Conservation (phyloP, 1,140 invertebrate species). For the Hetaerina americana region DNA sequence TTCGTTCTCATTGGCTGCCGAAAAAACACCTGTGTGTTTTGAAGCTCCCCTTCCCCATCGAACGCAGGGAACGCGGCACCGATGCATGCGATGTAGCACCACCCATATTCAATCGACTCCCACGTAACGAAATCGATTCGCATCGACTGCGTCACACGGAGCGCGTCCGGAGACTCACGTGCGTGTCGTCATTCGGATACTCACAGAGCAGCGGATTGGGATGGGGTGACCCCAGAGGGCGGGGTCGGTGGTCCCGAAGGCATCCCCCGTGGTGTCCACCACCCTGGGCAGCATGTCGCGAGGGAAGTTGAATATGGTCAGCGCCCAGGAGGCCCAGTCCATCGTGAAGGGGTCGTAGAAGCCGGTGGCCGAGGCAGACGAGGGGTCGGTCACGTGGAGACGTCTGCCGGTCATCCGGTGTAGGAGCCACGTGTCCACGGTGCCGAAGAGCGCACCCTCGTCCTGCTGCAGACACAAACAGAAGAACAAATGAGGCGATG, state of each 20-base stretch:
- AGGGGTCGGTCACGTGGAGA: slow-evolving; percentile 71
- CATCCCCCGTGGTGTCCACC: slow-evolving; percentile 56
- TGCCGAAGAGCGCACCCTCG: slow-evolving; percentile 71
- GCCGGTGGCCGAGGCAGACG: slow-evolving; percentile 79
- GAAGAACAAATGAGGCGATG: too few species aligned
- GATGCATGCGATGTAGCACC: too few species aligned
- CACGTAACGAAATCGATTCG: too few species aligned
- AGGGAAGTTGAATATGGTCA: slow-evolving; percentile 57
- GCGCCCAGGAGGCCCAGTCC: slow-evolving; percentile 60
- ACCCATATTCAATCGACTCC: too few species aligned
- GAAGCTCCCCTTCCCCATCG: too few species aligned
- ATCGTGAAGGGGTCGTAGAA: slow-evolving; percentile 82
- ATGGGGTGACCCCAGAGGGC: slow-evolving; percentile 61
- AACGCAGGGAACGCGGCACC: too few species aligned
- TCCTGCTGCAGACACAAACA: too few species aligned
- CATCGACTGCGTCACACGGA: too few species aligned
- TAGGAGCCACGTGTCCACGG: slow-evolving; percentile 85
- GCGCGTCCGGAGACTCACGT: too few species aligned
- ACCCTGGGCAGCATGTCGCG: slow-evolving; percentile 62
- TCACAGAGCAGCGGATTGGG: slow-evolving; percentile 62
- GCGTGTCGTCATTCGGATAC: slow-evolving; percentile 22
- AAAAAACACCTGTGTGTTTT: too few species aligned
- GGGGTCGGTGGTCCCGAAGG: slow-evolving; percentile 51
- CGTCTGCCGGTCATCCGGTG: slow-evolving; percentile 50
- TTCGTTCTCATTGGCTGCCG: too few species aligned